Conservation (phyloP, 2,888 invertebrate genomes). For the Luperina testacea region DNA sequence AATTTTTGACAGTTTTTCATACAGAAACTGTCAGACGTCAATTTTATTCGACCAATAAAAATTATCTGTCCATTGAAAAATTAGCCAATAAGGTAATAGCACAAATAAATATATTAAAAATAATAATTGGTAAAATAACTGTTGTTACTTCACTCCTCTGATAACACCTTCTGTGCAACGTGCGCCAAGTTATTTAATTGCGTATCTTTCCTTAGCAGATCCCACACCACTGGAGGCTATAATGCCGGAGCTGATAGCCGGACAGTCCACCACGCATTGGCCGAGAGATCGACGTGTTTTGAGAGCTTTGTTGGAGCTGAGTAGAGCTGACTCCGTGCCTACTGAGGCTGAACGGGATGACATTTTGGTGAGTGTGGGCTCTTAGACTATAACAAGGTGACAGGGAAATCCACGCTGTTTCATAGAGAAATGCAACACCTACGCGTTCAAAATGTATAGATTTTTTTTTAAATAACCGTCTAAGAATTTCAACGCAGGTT, state of each 20-base stretch:
- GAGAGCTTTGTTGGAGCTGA: conserved; percentile 93
- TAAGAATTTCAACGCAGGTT: too few species aligned
- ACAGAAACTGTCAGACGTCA: too few species aligned
- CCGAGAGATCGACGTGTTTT: conserved; percentile 93
- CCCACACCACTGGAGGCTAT: conserved; percentile 80
- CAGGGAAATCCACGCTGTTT: neutral
- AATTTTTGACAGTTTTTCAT: too few species aligned
- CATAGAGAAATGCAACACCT: too few species aligned
- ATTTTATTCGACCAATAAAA: too few species aligned
- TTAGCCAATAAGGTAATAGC: too few species aligned
- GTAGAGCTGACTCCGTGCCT: conserved; percentile 85
- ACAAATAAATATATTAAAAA: neutral
- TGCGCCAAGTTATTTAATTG: neutral
- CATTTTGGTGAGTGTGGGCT: conserved; percentile 64
- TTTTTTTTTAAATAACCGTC: too few species aligned
- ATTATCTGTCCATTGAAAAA: too few species aligned
- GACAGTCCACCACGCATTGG: conserved; percentile 90
- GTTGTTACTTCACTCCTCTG: neutral
- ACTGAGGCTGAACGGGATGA: conserved; percentile 70
- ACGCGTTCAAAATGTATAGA: too few species aligned
- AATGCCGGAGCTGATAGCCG: conserved; percentile 85
- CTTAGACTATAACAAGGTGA: too few species aligned
- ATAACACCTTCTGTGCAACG: neutral
- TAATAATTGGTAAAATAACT: too few species aligned
- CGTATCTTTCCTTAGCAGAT: conserved; percentile 41